Evolutionary conservation across 30 jellyfish, hydroid and myxozoan genomes (phyloP).

Genomic region (Cassiopea xamachana): DNA sequence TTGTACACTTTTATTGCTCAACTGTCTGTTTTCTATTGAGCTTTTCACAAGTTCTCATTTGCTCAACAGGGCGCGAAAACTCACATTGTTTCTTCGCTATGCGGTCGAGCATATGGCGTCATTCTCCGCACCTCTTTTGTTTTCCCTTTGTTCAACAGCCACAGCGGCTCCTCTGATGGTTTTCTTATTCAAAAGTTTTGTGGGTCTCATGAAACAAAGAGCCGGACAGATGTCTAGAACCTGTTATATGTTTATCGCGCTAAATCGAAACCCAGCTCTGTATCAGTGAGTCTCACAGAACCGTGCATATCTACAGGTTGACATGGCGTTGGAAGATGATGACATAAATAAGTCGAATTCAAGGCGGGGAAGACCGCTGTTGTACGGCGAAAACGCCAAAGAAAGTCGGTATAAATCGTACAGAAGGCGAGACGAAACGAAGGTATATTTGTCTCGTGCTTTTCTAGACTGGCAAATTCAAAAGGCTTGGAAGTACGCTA

Average conservation of each 20-base stretch:
- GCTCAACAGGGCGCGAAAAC: slow-evolving; percentile 81
- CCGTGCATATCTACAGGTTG: slow-evolving; percentile 42
- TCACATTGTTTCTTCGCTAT: slow-evolving; percentile 61
- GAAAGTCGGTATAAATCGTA: slow-evolving; percentile 73
- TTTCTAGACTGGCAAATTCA: slow-evolving; percentile 71
- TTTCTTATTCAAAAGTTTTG: slow-evolving; percentile 63
- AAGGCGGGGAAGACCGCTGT: slow-evolving; percentile 69
- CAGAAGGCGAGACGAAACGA: slow-evolving; percentile 76
- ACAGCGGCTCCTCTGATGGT: slow-evolving; percentile 68
- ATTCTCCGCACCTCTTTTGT: slow-evolving; percentile 80
- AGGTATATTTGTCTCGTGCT: slow-evolving; percentile 64
- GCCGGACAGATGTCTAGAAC: slow-evolving; percentile 77
- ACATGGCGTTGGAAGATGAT: slow-evolving; percentile 72
- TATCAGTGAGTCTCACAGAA: slow-evolving; percentile 54
- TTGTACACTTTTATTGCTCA: slow-evolving; percentile 63
- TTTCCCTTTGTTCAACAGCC: slow-evolving; percentile 48
- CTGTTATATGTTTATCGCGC: slow-evolving; percentile 52
- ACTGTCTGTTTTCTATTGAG: slow-evolving; percentile 73
- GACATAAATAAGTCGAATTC: slow-evolving; percentile 52
- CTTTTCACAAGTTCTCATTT: slow-evolving; percentile 75
- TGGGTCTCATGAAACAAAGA: slow-evolving; percentile 78
- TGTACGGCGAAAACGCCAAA: slow-evolving; percentile 72
- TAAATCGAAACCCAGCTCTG: not conserved
- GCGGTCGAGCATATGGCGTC: slow-evolving; percentile 81
- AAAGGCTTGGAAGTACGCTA: slow-evolving; percentile 65